Evolutionary conservation across 1,140 invertebrate species (phyloP), one percentile per base, ranked within the genome.

Genomic region (Microplitis demolitor): DNA sequence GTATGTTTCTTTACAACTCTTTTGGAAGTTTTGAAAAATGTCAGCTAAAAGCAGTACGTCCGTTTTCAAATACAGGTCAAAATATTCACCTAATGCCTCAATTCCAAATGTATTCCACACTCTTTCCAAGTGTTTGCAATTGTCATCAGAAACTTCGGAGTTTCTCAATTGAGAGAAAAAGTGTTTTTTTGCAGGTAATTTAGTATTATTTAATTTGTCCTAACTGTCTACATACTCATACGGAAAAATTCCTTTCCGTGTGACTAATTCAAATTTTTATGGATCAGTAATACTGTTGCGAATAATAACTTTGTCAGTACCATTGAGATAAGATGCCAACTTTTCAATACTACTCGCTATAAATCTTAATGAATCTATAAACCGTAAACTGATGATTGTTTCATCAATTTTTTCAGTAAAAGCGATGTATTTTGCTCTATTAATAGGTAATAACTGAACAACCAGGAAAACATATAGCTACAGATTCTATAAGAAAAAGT

Each of bases 1-100:
- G 78, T 85, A 78, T 50, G 74, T 78, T 33, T 16, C 3, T 53
- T 74, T 63, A 67, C 71, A 76, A n/a, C 68, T 74, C 16, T 77
- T 45, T 16, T 83, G 53, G 76, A 87, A 88, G 76, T 87, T 85
- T 82, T 88, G 85, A 80, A 66, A 66, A 50, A 66, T 66, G 9
- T 66, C 62, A 50, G 37, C 35, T 24, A 50, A 50, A 1, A 66
- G 14, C 14, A 66, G 45, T 14, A 66, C 14, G 45, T 66, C 62
- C 11, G 67, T 67, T 62, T 62, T 60, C 50, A 61, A 69, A 69
- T 69, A 69, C 45, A 69, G 31, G 45, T 69, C 37, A 16, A 35
- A 39, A 62, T 61, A 69, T 62, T 62, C 68, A 4, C 68, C 37
- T 33, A 69, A 58, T 4, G 56, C 37, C 9, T 34, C n/a, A 4